These are phyloP conservation scores for Zosterops pallidus DNA, from an alignment of 2,113 vertebrate genomes.

Conservation along the genomic window DNA sequence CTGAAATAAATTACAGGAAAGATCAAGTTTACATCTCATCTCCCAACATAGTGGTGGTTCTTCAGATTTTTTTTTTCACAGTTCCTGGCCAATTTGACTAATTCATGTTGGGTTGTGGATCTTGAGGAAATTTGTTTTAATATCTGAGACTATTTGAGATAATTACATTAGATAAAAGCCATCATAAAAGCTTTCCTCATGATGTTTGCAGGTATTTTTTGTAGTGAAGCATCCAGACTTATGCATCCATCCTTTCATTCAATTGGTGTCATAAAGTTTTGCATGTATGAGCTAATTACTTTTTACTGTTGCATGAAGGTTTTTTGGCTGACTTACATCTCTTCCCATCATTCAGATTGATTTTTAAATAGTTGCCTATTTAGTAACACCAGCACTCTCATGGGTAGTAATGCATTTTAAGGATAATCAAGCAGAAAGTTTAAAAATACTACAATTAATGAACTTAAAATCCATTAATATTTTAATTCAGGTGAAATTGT, in stretches of 20 bases:
- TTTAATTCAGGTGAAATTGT: background rate
- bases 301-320: background rate
- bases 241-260: background rate
- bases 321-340: background rate
- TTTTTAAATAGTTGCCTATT: background rate
- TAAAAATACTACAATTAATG: background rate
- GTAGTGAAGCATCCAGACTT: background rate
- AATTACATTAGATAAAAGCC: background rate
- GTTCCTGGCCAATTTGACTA: background rate
- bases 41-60: accelerated
- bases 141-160: background rate
- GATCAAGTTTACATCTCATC: background rate
- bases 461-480: background rate
- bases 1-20: background rate
- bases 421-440: background rate
- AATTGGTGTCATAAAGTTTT: background rate
- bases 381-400: background rate
- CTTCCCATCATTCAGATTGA: background rate
- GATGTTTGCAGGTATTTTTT: background rate
- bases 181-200: background rate
- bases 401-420: background rate
- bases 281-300: background rate
- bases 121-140: background rate
- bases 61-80: background rate
- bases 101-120: background rate